Evolutionary conservation across 2,888 invertebrate species (phyloP), one percentile per base, ranked within the genome.

Genomic region (Watsonalla binaria): DNA sequence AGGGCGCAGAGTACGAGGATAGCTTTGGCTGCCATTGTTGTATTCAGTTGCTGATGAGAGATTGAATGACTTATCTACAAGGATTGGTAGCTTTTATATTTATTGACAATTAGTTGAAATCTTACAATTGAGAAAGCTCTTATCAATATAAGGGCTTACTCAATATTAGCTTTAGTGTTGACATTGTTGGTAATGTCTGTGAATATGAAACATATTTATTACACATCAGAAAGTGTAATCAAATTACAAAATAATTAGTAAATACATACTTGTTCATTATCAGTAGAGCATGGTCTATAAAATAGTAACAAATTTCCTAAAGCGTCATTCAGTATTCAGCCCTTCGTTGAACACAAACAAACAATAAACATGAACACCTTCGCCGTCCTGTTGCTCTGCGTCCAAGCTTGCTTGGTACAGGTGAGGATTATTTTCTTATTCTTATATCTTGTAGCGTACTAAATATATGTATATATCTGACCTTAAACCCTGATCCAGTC

Each of bases 381-480:
- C 47, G 47, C 52, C n/a, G 11, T 55, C 45, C 45, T 55, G 0
- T 47, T 63, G 15, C 52, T 55, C 45, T 53, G 55, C 47, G 47
- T 51, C 33, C 55, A 55, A 42, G 55, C 51, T 47, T 55, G 51
- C 51, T 49, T 55, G 37, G 52, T 55, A 45, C 54, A 51, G 47
- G 54, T 42, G 57, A 42, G 42, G 11, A 24, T 2, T 24, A 24
- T 24, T 24, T 8, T 8, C 2, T 37, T 8, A 4, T 37, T 1
- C 4, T 37, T 24, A 2, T 24, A 24, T 24, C n/a, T n/a, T 24
- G 9, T 5, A 37, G 2, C 5, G 37, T 37, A 8, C 5, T 37
- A 37, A 37, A 37, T 4, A 6, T n/a, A 34, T 33, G 4, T 24
- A 4, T 24, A 24, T 24, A 24, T 24, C 24, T 24, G 4, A 24